phyloP scores from a whole-genome alignment of 2,797 vertebrate species.

The Xenopus petersii region DNA sequence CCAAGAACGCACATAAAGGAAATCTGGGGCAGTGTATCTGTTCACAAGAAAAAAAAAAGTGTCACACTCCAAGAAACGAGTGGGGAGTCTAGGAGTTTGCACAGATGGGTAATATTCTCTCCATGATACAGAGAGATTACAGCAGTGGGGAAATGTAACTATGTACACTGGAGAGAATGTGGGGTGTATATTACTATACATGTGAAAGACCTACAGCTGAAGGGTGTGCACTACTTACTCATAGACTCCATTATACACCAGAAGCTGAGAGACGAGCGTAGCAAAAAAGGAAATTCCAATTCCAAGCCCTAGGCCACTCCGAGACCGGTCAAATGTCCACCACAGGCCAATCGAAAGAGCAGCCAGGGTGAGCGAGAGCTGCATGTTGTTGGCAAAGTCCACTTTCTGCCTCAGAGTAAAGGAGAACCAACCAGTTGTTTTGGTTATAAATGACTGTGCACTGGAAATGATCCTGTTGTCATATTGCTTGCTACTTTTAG shows the following conservation, averaged over 20 bases:
- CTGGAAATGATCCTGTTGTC: too few species aligned
- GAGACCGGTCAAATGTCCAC: conserved; percentile 95
- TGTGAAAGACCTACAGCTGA: too few species aligned
- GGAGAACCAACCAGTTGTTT: background rate
- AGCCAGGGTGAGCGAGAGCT: conserved; percentile 89
- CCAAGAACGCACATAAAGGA: conserved; percentile 94
- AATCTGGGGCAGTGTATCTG: conserved; percentile 92
- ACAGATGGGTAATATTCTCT: background rate
- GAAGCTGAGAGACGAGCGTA: conserved; percentile 85
- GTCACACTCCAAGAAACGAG: background rate
- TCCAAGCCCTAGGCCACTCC: conserved; percentile 87
- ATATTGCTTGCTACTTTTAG: too few species aligned
- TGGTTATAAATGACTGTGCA: too few species aligned
- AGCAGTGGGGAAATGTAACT: too few species aligned
- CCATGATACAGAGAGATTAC: background rate
- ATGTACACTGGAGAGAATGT: too few species aligned
- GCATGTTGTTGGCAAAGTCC: conserved; percentile 94
- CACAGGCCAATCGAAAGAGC: conserved; percentile 90
- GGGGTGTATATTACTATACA: too few species aligned
- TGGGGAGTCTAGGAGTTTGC: too few species aligned
- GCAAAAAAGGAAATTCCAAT: conserved; percentile 85
- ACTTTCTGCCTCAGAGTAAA: conserved; percentile 76
- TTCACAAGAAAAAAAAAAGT: background rate
- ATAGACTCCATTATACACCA: conserved; percentile 92
- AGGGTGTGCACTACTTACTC: conserved; percentile 71